These are phyloP conservation scores for Neelides folsomi DNA, from an alignment of 2,888 invertebrate species.

Conservation along the genomic window DNA sequence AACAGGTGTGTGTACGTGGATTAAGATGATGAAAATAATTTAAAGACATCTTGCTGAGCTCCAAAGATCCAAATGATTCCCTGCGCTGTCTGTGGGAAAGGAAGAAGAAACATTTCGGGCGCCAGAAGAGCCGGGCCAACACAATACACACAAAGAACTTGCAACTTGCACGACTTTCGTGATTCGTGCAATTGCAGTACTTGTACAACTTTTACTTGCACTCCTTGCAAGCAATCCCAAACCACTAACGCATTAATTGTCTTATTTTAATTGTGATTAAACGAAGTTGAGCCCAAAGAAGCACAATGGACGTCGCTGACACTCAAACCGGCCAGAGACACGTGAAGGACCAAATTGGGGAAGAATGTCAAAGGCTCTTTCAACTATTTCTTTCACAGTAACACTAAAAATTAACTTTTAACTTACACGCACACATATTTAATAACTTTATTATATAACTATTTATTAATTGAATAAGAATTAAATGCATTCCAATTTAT, in stretches of 20 bases:
- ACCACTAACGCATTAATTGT: too few species aligned
- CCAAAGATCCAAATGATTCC: too few species aligned
- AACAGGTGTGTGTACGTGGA: too few species aligned
- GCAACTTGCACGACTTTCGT: not conserved
- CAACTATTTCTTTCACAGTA: constrained; percentile 92
- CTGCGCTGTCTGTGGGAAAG: too few species aligned
- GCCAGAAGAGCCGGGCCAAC: too few species aligned
- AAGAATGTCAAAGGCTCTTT: constrained; percentile 86
- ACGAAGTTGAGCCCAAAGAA: not conserved
- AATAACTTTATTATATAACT: not conserved
- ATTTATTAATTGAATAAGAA: not conserved
- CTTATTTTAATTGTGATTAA: not conserved
- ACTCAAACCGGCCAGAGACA: constrained; percentile 57
- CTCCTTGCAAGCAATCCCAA: too few species aligned
- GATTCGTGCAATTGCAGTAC: too few species aligned
- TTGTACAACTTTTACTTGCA: too few species aligned
- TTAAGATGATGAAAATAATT: too few species aligned
- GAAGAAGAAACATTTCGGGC: too few species aligned
- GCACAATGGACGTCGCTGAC: constrained; percentile 66
- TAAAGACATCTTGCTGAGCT: too few species aligned
- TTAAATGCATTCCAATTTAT: not conserved
- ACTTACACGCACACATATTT: not conserved
- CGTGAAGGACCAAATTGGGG: constrained; percentile 81
- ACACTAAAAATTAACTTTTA: constrained; percentile 37
- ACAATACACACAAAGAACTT: too few species aligned